phyloP scores from a whole-genome alignment of 2,113 vertebrate species.

The Anoplopoma fimbria region DNA sequence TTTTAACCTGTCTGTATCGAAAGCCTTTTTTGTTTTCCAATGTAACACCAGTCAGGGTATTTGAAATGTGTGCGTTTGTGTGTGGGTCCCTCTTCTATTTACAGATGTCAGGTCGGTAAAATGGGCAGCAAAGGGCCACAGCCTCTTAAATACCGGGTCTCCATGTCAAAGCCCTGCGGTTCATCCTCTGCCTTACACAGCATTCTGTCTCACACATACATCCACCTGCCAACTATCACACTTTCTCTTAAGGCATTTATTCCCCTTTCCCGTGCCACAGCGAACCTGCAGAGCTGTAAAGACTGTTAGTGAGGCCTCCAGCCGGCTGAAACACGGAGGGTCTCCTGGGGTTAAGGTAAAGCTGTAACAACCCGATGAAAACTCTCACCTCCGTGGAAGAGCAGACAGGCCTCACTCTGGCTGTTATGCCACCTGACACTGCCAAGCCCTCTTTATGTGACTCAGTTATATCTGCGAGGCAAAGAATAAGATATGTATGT shows the following conservation, averaged over 20 bases:
- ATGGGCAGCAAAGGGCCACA: neutral
- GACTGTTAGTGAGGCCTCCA: neutral
- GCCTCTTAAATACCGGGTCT: neutral
- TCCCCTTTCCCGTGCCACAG: neutral
- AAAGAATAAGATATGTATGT: neutral
- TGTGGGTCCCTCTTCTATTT: neutral
- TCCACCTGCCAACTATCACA: constrained; percentile 30
- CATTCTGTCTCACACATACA: neutral
- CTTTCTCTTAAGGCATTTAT: constrained; percentile 13
- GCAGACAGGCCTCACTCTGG: neutral
- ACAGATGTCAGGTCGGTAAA: neutral
- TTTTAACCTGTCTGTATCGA: neutral
- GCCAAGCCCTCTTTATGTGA: neutral
- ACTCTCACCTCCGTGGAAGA: neutral
- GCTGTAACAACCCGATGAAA: constrained; percentile 1
- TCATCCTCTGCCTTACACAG: neutral
- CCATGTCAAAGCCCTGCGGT: neutral
- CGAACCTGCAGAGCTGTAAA: neutral
- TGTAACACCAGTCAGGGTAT: neutral
- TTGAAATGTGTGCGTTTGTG: neutral
- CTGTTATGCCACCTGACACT: neutral
- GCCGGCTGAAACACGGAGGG: neutral
- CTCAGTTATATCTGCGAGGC: neutral
- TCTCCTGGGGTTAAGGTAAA: neutral
- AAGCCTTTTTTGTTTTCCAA: neutral